These are phyloP conservation scores for Lutra lutra DNA, from an alignment of 2,797 vertebrate species.

Conservation along the genomic window DNA sequence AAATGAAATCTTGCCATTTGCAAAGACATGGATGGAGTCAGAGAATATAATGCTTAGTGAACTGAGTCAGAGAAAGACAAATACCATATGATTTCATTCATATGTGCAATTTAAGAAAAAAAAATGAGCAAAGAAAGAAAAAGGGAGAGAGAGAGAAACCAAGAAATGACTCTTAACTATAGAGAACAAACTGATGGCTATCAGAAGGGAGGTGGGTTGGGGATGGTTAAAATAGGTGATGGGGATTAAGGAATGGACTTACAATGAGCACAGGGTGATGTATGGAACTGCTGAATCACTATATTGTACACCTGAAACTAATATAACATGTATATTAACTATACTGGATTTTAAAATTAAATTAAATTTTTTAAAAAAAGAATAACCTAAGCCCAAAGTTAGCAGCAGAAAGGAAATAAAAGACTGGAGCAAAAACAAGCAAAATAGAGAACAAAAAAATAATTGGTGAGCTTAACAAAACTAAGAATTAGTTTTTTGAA, in stretches of 20 bases:
- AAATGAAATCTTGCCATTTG: neutral
- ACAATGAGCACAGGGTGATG: too few species aligned
- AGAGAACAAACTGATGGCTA: too few species aligned
- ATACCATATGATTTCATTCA: too few species aligned
- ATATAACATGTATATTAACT: neutral
- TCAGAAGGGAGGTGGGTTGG: too few species aligned
- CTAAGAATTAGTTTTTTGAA: neutral
- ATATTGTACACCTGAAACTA: too few species aligned
- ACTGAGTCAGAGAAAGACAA: neutral
- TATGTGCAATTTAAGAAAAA: too few species aligned
- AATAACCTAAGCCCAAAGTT: neutral
- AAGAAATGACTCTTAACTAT: too few species aligned
- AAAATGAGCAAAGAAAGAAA: too few species aligned
- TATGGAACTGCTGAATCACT: too few species aligned
- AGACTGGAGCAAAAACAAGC: neutral
- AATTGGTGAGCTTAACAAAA: neutral
- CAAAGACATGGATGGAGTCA: neutral
- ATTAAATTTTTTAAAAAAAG: neutral
- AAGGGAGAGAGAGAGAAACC: too few species aligned
- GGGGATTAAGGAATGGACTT: too few species aligned
- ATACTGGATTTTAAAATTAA: neutral
- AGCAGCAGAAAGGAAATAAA: neutral
- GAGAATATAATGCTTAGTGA: neutral
- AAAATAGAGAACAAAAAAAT: neutral
- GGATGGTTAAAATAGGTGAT: too few species aligned